phyloP scores from a whole-genome alignment of 2,888 invertebrate genomes.

The Thysanoteuthis rhombus region DNA sequence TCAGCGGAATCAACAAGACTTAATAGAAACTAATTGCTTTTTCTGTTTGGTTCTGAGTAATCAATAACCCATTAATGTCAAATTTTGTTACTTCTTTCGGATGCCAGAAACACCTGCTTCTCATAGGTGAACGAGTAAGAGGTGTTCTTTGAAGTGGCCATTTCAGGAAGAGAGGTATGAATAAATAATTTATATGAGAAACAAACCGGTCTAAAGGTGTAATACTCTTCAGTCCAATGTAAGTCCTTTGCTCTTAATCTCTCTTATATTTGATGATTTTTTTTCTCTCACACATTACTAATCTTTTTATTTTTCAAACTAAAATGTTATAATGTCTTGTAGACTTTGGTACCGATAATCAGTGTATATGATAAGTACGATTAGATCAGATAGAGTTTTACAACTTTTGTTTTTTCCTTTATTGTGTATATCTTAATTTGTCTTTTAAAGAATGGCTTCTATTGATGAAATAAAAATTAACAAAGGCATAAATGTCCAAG shows the following conservation, averaged over 20 bases:
- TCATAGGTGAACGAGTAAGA: not conserved
- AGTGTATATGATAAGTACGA: not conserved
- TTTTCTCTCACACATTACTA: not conserved
- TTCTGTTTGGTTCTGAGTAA: not conserved
- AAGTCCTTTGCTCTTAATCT: not conserved
- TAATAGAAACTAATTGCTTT: not conserved
- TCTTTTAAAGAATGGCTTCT: not conserved
- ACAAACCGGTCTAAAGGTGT: not conserved
- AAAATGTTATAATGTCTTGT: not conserved
- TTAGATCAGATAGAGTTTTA: not conserved
- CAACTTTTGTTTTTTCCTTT: not conserved
- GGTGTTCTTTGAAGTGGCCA: not conserved
- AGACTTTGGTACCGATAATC: not conserved
- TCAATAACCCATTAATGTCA: not conserved
- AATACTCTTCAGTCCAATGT: not conserved
- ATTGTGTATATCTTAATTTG: not conserved
- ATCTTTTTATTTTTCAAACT: not conserved
- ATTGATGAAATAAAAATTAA: not conserved
- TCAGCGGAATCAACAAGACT: not conserved
- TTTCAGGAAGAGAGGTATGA: not conserved
- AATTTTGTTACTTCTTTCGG: not conserved
- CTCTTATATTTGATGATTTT: not conserved
- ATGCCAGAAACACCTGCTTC: slow-evolving; percentile 12
- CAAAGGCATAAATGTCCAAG: not conserved
- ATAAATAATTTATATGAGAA: slow-evolving; percentile 12